phyloP scores from a whole-genome alignment of 2,797 vertebrate species.

The Coregonus ussuriensis region DNA sequence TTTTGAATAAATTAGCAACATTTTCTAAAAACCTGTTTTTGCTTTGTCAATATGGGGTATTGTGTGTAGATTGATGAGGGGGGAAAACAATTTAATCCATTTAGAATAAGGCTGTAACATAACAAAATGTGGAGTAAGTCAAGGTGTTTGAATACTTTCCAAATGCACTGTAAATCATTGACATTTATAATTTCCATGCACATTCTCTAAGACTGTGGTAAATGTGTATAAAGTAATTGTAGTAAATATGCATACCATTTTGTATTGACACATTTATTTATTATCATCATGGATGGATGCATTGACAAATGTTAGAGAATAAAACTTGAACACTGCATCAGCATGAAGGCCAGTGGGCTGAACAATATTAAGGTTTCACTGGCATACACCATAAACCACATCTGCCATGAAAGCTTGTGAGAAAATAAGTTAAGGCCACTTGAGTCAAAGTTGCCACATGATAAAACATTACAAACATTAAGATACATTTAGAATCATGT shows the following conservation, averaged over 20 bases:
- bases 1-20: too few species aligned
- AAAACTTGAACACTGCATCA: not conserved
- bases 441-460: not conserved
- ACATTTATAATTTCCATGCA: too few species aligned
- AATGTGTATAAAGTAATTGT: too few species aligned
- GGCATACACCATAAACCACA: not conserved
- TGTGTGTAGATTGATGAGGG: too few species aligned
- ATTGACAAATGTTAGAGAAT: not conserved
- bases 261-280: conserved; percentile 1
- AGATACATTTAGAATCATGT: not conserved
- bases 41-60: too few species aligned
- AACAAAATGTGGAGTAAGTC: too few species aligned
- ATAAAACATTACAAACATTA: not conserved
- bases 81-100: too few species aligned
- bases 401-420: not conserved
- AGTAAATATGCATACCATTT: not conserved
- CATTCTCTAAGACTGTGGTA: too few species aligned
- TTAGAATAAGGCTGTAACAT: too few species aligned
- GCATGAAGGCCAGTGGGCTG: not conserved
- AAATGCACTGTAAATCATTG: not conserved
- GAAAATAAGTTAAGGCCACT: not conserved
- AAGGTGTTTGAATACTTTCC: too few species aligned
- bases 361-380: not conserved
- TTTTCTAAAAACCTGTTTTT: too few species aligned
- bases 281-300: not conserved